Conservation (phyloP, 2,888 invertebrate genomes). For the Lithophane semibrunnea region DNA sequence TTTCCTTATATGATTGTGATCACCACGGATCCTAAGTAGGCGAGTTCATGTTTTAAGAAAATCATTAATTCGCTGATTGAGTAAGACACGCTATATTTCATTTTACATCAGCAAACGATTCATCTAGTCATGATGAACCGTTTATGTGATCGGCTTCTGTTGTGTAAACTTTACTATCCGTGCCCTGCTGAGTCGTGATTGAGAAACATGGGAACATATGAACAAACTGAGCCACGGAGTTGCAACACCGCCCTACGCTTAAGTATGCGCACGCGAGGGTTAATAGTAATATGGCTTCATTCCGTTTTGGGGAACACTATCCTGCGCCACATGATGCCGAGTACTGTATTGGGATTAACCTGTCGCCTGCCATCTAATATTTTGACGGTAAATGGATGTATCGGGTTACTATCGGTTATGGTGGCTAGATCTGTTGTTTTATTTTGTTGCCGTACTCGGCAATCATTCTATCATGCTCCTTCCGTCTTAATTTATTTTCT, state of each 20-base stretch:
- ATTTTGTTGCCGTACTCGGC: not conserved
- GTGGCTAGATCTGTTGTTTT: not conserved
- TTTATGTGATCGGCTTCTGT: conserved; percentile 43
- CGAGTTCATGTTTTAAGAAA: conserved; percentile 6
- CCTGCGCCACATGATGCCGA: conserved; percentile 55
- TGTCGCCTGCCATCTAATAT: conserved; percentile 36
- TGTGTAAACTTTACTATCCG: conserved; percentile 38
- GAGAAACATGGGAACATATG: conserved; percentile 33
- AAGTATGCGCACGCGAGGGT: conserved; percentile 29
- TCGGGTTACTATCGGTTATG: conserved; percentile 30
- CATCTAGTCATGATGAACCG: conserved; percentile 51
- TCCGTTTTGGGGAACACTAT: conserved; percentile 59
- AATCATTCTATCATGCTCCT: not conserved
- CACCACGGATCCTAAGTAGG: not conserved
- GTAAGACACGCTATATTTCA: conserved; percentile 51
- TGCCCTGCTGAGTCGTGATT: conserved; percentile 47
- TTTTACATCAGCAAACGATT: conserved; percentile 30
- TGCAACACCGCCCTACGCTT: conserved; percentile 30
- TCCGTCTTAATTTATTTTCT: too few species aligned
- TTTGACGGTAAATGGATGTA: conserved; percentile 35
- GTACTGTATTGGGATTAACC: conserved; percentile 37
- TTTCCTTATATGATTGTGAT: conserved; percentile 2
- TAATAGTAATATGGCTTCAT: conserved; percentile 45
- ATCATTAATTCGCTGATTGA: conserved; percentile 26
- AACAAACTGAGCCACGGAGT: conserved; percentile 15